phyloP scores from a whole-genome alignment of 2,113 vertebrate genomes.

The Engraulis encrasicolus region DNA sequence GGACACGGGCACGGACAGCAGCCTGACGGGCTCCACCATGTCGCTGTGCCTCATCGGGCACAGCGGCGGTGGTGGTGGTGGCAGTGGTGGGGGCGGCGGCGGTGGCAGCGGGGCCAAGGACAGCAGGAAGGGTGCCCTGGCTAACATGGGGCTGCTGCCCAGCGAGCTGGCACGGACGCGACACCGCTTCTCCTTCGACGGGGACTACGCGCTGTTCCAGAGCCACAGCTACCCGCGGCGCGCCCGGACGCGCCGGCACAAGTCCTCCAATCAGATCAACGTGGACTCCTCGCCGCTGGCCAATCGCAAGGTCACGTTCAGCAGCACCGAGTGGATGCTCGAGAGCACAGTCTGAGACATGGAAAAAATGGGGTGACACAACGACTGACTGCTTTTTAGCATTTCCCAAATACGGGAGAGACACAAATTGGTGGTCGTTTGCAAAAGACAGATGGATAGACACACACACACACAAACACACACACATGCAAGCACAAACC shows the following conservation, averaged over 20 bases:
- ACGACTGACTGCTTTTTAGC: background rate
- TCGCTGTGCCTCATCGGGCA: conserved; percentile 86
- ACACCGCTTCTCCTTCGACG: conserved; percentile 91
- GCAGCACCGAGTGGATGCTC: conserved; percentile 97
- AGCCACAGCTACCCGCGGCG: conserved; percentile 94
- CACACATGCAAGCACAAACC: no score
- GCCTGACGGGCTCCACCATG: conserved; percentile 82
- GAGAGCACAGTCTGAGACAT: conserved; percentile 90
- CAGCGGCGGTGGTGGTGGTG: conserved; percentile 60
- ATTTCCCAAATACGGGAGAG: background rate
- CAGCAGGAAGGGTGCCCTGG: conserved; percentile 66
- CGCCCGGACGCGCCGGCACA: conserved; percentile 88
- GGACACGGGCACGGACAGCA: conserved; percentile 80
- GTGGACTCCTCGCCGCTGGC: conserved; percentile 77
- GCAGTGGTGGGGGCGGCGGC: background rate
- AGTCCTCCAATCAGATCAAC: conserved; percentile 89
- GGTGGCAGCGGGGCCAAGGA: conserved; percentile 55
- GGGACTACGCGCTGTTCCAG: conserved; percentile 92
- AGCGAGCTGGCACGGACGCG: conserved; percentile 84
- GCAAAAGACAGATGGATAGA: conserved; percentile 9
- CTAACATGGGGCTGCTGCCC: conserved; percentile 72
- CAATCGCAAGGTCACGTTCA: conserved; percentile 84
- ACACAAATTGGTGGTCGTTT: background rate
- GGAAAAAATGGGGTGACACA: no score
- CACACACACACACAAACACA: conserved; percentile 23